These are phyloP conservation scores for Lutjanus erythropterus DNA, from an alignment of 2,113 vertebrate species.

Conservation along the genomic window DNA sequence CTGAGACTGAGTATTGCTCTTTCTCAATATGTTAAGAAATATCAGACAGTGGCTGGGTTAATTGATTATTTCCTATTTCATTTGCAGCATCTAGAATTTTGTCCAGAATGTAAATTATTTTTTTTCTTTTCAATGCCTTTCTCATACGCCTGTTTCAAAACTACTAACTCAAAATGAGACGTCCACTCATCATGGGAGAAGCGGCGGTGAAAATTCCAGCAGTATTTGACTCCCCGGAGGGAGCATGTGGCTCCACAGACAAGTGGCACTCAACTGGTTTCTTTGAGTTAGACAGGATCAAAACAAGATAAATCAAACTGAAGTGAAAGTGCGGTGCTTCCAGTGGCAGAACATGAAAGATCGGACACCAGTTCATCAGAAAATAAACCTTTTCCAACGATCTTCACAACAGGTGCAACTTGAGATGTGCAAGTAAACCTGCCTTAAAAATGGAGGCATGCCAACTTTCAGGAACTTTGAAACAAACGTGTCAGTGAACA, in stretches of 20 bases:
- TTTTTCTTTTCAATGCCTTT: not conserved
- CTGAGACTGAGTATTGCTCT: too few relatives aligned
- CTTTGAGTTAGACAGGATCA: constrained; percentile 3
- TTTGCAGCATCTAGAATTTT: not conserved
- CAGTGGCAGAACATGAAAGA: too few relatives aligned
- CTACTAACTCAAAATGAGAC: not conserved
- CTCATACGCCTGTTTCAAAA: not conserved
- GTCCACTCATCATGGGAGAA: too few relatives aligned
- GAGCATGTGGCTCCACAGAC: not conserved
- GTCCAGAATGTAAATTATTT: not conserved
- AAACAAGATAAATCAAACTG: constrained; percentile 10
- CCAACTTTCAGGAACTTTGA: not conserved
- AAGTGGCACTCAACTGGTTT: not conserved
- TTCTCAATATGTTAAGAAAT: too few relatives aligned
- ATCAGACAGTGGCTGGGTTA: too few relatives aligned
- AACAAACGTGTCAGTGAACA: not conserved
- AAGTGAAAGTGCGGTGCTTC: not conserved
- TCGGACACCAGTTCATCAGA: not conserved
- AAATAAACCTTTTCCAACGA: constrained; percentile 10
- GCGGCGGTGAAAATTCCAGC: not conserved
- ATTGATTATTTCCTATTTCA: not conserved
- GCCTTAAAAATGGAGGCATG: not conserved
- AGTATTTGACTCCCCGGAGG: not conserved
- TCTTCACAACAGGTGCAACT: not conserved
- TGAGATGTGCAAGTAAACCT: not conserved